Conservation (phyloP, 2,113 vertebrate genomes). For the Paraplagusia blochii region DNA sequence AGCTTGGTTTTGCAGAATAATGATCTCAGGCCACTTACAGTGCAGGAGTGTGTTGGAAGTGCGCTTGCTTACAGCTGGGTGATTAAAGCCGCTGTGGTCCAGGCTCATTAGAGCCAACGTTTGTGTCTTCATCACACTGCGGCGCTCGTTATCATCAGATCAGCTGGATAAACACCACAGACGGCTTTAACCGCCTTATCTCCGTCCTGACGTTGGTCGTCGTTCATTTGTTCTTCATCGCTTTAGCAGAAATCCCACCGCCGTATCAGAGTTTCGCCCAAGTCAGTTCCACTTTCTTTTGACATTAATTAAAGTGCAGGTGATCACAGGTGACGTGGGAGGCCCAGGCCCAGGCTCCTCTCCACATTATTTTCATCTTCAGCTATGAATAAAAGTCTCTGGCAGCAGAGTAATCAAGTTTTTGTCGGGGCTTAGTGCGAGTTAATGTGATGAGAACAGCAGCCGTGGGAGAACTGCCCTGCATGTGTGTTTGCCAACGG, state of each 20-base stretch:
- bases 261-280: not conserved
- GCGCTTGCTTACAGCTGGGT: slow-evolving; percentile 29
- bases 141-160: slow-evolving; percentile 26
- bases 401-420: slow-evolving; percentile 47
- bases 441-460: slow-evolving; percentile 48
- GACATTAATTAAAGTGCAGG: slow-evolving; percentile 24
- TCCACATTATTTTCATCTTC: slow-evolving; percentile 2
- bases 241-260: not conserved
- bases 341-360: slow-evolving; percentile 12
- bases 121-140: slow-evolving; percentile 11
- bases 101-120: slow-evolving; percentile 10
- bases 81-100: slow-evolving; percentile 34
- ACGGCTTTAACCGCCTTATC: slow-evolving; percentile 1
- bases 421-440: slow-evolving; percentile 21
- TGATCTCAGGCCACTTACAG: slow-evolving; percentile 28
- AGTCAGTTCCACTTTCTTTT: not conserved
- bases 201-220: not conserved
- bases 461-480: slow-evolving; percentile 19
- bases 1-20: slow-evolving; percentile 42
- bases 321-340: slow-evolving; percentile 31
- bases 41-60: slow-evolving; percentile 17
- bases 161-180: slow-evolving; percentile 15
- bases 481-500: slow-evolving; percentile 33
- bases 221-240: slow-evolving; percentile 4
- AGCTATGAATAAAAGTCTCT: slow-evolving; percentile 53